Conservation (phyloP, 2,888 invertebrate genomes). For the Bhutanitis thaidina region DNA sequence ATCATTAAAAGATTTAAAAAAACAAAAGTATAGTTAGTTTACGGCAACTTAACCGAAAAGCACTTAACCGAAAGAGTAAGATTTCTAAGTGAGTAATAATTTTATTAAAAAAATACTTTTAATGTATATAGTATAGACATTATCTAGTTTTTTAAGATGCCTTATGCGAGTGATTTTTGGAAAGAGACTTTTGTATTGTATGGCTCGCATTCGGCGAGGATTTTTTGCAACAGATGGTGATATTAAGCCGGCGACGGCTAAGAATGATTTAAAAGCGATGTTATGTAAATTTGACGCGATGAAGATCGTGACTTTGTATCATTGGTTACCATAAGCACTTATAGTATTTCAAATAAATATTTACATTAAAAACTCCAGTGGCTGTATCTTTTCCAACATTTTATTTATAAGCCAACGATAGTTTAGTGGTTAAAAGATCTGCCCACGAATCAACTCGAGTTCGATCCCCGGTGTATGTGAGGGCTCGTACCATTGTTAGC, state of each 20-base stretch:
- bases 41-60: conserved; percentile 20
- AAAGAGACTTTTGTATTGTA: conserved; percentile 9
- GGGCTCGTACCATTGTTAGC: too few relatives aligned
- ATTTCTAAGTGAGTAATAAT: conserved; percentile 30
- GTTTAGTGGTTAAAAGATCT: neutral
- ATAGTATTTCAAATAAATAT: conserved; percentile 80
- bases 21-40: conserved; percentile 34
- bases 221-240: conserved; percentile 62
- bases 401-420: neutral
- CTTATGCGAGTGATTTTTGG: conserved; percentile 45
- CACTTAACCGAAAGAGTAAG: conserved; percentile 33
- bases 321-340: conserved; percentile 78
- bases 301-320: conserved; percentile 66
- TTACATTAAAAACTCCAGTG: conserved; percentile 54
- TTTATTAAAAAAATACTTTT: conserved; percentile 25
- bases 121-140: conserved; percentile 42
- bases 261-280: conserved; percentile 50
- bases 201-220: conserved; percentile 46
- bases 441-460: too few relatives aligned
- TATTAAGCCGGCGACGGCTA: conserved; percentile 62
- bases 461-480: too few relatives aligned
- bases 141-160: conserved; percentile 63
- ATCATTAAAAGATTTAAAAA: conserved; percentile 40
- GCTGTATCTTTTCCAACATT: conserved; percentile 29
- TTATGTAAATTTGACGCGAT: conserved; percentile 53